A percentile compares a stretch with the other conserved stretches of the same genome.
These are phyloP conservation scores for Vanacampus margaritifer DNA, from an alignment of 2,113 vertebrate genomes.

Conservation along the genomic window DNA sequence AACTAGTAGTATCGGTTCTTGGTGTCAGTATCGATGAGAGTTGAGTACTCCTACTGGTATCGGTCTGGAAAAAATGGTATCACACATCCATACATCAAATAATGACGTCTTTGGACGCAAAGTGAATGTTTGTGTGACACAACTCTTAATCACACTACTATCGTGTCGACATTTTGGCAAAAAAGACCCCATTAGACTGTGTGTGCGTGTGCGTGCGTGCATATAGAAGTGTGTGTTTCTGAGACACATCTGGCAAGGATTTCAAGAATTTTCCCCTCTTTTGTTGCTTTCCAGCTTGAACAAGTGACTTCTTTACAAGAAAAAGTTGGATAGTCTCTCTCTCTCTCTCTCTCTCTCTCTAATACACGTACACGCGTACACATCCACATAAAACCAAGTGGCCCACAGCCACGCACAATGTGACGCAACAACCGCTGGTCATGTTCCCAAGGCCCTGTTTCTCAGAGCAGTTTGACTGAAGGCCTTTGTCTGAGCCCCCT, in stretches of 20 bases:
- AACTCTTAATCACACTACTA: background rate
- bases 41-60: too few species aligned
- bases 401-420: conserved; percentile 47
- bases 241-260: conserved; percentile 55
- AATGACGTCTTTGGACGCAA: too few species aligned
- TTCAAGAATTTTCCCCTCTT: conserved; percentile 43
- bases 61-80: too few species aligned
- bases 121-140: background rate
- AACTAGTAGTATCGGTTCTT: too few species aligned
- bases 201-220: conserved; percentile 12
- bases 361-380: background rate
- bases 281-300: conserved; percentile 47
- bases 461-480: conserved; percentile 75
- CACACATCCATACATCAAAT: too few species aligned
- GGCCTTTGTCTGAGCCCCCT: conserved; percentile 75
- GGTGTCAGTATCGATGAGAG: too few species aligned
- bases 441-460: conserved; percentile 78
- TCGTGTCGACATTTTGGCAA: background rate
- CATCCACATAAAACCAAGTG: conserved; percentile 26
- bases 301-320: conserved; percentile 61
- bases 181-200: conserved; percentile 13
- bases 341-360: conserved; percentile 15
- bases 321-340: conserved; percentile 37
- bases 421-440: conserved; percentile 76
- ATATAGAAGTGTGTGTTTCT: background rate